A percentile compares a stretch with the other conserved stretches of the same genome.
phyloP scores from a whole-genome alignment of 1,140 invertebrate species.

The Steinernema feltiae region DNA sequence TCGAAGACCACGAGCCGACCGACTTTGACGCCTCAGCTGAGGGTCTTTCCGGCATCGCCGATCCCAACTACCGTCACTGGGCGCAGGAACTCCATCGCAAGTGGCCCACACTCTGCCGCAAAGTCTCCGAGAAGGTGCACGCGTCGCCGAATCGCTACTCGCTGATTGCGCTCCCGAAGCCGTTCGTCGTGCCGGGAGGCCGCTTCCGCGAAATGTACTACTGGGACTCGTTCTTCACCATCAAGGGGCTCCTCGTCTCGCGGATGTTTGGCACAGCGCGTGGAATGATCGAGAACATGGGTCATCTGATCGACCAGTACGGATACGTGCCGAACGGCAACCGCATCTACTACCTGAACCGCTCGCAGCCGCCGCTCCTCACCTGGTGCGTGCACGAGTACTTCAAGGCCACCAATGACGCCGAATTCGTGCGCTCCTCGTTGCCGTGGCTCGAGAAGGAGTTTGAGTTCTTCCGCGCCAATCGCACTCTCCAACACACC shows the following conservation, averaged over 20 bases:
- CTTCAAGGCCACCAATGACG: constrained; percentile 67
- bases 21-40: constrained; percentile 39
- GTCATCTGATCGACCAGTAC: constrained; percentile 43
- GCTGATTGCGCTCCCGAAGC: constrained; percentile 78
- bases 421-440: constrained; percentile 66
- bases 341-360: constrained; percentile 74
- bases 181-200: constrained; percentile 84
- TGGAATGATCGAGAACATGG: constrained; percentile 69
- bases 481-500: constrained; percentile 29
- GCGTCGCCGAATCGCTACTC: constrained; percentile 68
- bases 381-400: constrained; percentile 77
- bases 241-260: constrained; percentile 74
- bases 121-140: constrained; percentile 69
- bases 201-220: constrained; percentile 77
- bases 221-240: constrained; percentile 90
- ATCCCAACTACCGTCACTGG: constrained; percentile 64
- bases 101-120: constrained; percentile 77
- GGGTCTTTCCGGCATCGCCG: constrained; percentile 62
- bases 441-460: constrained; percentile 74
- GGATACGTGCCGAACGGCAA: constrained; percentile 85
- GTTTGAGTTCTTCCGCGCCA: constrained; percentile 67
- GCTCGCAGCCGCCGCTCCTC: constrained; percentile 79
- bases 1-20: constrained; percentile 41
- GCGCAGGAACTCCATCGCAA: constrained; percentile 63
- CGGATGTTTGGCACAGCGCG: constrained; percentile 74